Evolutionary conservation across 2,113 vertebrate species (phyloP).

Genomic region (Struthidea cinerea): DNA sequence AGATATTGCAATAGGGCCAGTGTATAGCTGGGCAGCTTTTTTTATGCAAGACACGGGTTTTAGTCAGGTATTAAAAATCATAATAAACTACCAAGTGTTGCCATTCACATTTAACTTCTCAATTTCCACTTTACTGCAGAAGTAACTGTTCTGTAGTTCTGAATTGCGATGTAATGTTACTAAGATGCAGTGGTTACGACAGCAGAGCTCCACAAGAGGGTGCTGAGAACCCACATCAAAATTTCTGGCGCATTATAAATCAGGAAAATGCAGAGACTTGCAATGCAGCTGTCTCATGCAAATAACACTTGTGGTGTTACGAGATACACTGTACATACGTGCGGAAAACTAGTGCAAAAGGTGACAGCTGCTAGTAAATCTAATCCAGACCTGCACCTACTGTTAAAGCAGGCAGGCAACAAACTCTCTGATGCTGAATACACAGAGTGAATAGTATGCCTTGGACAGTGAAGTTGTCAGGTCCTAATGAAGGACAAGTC

Average conservation of each 20-base stretch:
- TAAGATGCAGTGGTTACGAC: neutral
- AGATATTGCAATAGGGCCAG: neutral
- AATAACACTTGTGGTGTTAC: neutral
- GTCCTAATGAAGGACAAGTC: neutral
- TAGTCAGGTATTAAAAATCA: neutral
- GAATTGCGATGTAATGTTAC: neutral
- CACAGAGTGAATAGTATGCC: neutral
- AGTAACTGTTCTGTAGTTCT: neutral
- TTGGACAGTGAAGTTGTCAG: neutral
- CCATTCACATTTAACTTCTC: neutral
- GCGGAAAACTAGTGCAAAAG: neutral
- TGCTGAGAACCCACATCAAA: neutral
- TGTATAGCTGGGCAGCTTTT: neutral
- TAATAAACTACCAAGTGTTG: neutral
- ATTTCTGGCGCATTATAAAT: neutral
- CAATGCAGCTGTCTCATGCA: neutral
- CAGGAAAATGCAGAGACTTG: neutral
- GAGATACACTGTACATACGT: neutral
- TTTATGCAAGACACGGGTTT: neutral
- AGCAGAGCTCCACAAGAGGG: constrained; percentile 30
- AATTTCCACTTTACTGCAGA: neutral
- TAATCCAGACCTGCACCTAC: neutral
- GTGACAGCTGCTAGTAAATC: neutral
- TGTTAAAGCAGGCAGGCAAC: neutral
- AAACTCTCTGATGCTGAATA: neutral